Percentiles rank a stretch among this genome's conserved stretches.
phyloP scores from a whole-genome alignment of 1,140 invertebrate species.

The Triops cancriformis region DNA sequence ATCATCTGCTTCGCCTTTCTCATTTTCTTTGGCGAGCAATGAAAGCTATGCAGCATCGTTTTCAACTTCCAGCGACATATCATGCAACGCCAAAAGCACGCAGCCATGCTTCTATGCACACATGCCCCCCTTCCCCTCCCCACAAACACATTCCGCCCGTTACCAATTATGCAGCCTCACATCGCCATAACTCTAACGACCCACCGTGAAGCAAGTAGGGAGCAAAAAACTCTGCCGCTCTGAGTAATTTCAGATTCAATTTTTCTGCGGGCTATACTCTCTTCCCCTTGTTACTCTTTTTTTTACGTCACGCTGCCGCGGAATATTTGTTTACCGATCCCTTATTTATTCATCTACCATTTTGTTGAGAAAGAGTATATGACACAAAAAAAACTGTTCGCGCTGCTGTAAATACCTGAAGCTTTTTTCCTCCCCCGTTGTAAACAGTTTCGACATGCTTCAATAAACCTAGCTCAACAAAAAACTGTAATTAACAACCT shows the following conservation, averaged over 20 bases:
- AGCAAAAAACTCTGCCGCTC: background rate
- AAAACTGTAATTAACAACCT: background rate
- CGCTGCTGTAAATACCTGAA: background rate
- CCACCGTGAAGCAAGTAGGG: background rate
- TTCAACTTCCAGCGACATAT: slow-evolving; percentile 10
- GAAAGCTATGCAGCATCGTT: background rate
- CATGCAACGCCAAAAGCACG: slow-evolving; percentile 6
- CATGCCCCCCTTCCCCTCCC: background rate
- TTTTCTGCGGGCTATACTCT: background rate
- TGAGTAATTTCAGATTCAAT: background rate
- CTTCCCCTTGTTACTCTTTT: background rate
- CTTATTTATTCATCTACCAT: background rate
- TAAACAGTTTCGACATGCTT: slow-evolving; percentile 14
- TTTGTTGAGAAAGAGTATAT: background rate
- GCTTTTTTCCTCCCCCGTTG: background rate
- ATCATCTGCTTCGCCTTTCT: background rate
- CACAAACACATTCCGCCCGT: background rate
- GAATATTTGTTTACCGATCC: background rate
- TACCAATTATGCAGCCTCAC: slow-evolving; percentile 13
- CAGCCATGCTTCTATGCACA: background rate
- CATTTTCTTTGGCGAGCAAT: background rate
- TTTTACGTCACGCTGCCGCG: background rate
- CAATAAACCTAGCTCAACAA: background rate
- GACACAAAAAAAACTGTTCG: background rate
- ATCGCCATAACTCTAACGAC: slow-evolving; percentile 9